These are phyloP conservation scores for Megaleporinus macrocephalus DNA, from an alignment of 2,113 vertebrate species.

Conservation along the genomic window DNA sequence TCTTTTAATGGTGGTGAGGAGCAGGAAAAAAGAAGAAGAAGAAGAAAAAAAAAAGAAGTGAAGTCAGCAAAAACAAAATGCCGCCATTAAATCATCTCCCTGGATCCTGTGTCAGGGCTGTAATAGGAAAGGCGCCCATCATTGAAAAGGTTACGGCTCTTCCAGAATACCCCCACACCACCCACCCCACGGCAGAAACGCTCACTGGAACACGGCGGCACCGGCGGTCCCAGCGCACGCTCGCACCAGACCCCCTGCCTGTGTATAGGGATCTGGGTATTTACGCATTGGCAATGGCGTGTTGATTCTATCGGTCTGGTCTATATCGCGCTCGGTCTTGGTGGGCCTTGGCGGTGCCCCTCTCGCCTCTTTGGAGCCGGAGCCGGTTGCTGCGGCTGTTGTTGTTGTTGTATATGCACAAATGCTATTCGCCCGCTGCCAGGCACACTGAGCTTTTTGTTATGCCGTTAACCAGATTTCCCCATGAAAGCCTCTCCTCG, in stretches of 20 bases:
- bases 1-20: constrained; percentile 75
- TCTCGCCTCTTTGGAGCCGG: constrained; percentile 5
- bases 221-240: constrained; percentile 65
- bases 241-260: constrained; percentile 70
- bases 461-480: constrained; percentile 62
- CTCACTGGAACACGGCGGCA: constrained; percentile 71
- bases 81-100: constrained; percentile 92
- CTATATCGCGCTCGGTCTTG: constrained; percentile 9
- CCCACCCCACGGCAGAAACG: constrained; percentile 65
- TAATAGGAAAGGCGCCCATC: constrained; percentile 89
- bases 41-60: constrained; percentile 59
- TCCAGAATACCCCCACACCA: constrained; percentile 80
- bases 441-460: constrained; percentile 64
- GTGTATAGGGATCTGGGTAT: constrained; percentile 84
- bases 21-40: constrained; percentile 50
- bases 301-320: constrained; percentile 75
- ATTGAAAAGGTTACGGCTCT: constrained; percentile 88
- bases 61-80: constrained; percentile 97
- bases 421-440: constrained; percentile 68
- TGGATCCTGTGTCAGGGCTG: constrained; percentile 84
- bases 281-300: constrained; percentile 80
- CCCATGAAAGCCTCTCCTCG: constrained; percentile 51
- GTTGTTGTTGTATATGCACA: constrained; percentile 72
- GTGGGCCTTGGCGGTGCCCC: constrained; percentile 1
- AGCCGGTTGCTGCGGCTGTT: constrained; percentile 53